Conservation (phyloP, 30 jellyfish, hydroid and myxozoan species). For the Turritopsis dohrnii region DNA sequence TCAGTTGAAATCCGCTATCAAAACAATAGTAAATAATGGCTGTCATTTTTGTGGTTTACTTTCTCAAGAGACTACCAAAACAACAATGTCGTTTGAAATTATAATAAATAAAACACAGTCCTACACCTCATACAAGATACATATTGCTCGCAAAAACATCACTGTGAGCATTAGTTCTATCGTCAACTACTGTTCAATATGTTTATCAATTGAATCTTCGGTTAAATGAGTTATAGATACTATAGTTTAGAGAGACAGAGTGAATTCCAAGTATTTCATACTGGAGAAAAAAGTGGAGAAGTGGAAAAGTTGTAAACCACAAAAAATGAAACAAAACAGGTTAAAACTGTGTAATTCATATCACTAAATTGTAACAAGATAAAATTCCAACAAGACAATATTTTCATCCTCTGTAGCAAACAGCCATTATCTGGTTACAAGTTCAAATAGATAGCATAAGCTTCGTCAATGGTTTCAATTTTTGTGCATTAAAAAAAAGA, state of each 20-base stretch:
- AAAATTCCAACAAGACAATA: neutral
- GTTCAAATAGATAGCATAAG: neutral
- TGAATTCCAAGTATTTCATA: too few species aligned
- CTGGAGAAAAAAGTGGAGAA: too few species aligned
- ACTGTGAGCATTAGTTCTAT: too few species aligned
- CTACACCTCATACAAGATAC: too few species aligned
- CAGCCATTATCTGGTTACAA: neutral
- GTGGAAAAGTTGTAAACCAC: too few species aligned
- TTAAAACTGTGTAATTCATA: neutral
- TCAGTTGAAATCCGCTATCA: neutral
- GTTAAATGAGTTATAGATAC: too few species aligned
- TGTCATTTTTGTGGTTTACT: neutral
- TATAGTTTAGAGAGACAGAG: too few species aligned
- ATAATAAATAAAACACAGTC: too few species aligned
- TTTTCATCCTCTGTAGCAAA: neutral
- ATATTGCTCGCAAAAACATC: too few species aligned
- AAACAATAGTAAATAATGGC: neutral
- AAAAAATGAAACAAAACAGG: neutral
- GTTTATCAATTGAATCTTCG: too few species aligned
- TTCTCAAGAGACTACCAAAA: neutral
- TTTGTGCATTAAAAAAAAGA: neutral
- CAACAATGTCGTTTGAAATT: too few species aligned
- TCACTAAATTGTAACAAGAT: neutral
- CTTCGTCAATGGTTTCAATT: neutral
- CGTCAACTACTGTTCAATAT: too few species aligned